phyloP scores from a whole-genome alignment of 2,888 invertebrate species.

The Cerastoderma edule region DNA sequence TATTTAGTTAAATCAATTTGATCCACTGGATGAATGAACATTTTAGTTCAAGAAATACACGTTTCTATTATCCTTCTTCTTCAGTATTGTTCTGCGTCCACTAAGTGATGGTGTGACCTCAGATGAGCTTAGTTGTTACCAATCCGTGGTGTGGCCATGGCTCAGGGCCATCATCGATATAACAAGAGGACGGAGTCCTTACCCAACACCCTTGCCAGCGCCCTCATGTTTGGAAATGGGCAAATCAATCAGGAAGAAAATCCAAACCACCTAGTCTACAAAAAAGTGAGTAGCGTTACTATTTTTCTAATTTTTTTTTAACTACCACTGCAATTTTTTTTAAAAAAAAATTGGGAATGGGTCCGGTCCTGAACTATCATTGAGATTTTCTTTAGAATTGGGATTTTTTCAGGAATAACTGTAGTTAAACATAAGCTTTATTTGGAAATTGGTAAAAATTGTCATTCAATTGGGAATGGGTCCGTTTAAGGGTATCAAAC shows the following conservation, averaged over 20 bases:
- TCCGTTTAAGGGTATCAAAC: too few species aligned
- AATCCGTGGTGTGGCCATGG: conserved; percentile 47
- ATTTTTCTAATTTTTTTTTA: background rate
- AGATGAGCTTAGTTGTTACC: conserved; percentile 50
- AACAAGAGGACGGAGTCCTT: conserved; percentile 77
- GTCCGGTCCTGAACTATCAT: too few species aligned
- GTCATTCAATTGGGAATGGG: too few species aligned
- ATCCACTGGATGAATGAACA: too few species aligned
- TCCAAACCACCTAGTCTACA: conserved; percentile 78
- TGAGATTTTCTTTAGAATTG: too few species aligned
- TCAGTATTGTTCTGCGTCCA: conserved; percentile 27
- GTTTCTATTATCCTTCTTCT: conserved; percentile 18
- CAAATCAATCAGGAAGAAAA: conserved; percentile 79
- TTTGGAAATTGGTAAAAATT: too few species aligned
- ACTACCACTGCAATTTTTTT: too few species aligned
- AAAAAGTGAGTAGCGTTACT: conserved; percentile 71
- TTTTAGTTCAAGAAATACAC: background rate
- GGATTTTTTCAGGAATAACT: too few species aligned
- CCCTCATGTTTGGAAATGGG: conserved; percentile 77
- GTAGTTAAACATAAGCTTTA: too few species aligned
- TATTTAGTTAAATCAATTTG: too few species aligned
- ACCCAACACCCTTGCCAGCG: conserved; percentile 73
- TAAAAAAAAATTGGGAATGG: too few species aligned
- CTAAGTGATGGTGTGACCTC: conserved; percentile 44
- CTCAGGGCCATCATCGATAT: conserved; percentile 64